Percentiles rank a stretch among this genome's conserved stretches.
phyloP scores from a whole-genome alignment of 2,797 vertebrate genomes.

The Xiphophorus birchmanni region DNA sequence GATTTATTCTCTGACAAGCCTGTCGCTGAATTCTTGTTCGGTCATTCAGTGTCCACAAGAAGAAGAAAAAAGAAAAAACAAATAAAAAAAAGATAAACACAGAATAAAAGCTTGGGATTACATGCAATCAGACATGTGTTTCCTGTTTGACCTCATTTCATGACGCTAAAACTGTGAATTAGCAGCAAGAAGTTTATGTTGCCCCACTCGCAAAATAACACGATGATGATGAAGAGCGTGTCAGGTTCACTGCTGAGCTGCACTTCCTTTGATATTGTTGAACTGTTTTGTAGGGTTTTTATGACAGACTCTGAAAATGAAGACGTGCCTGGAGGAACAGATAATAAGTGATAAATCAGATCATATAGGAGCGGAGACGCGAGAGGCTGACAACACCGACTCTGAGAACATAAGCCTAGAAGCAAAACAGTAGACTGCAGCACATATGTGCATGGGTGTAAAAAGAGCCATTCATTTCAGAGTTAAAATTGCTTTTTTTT shows the following conservation, averaged over 20 bases:
- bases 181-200: slow-evolving; percentile 12
- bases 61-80: neutral
- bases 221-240: slow-evolving; percentile 7
- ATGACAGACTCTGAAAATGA: slow-evolving; percentile 31
- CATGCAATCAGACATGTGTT: slow-evolving; percentile 12
- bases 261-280: slow-evolving; percentile 20
- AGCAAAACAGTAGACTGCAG: slow-evolving; percentile 18
- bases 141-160: slow-evolving; percentile 17
- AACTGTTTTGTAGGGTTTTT: slow-evolving; percentile 15
- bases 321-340: slow-evolving; percentile 22
- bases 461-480: slow-evolving; percentile 2
- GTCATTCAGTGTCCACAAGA: neutral
- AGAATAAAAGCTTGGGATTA: neutral
- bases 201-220: slow-evolving; percentile 13
- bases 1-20: neutral
- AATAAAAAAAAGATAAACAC: neutral
- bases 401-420: slow-evolving; percentile 22
- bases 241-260: slow-evolving; percentile 24
- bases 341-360: slow-evolving; percentile 33
- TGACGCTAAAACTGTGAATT: slow-evolving; percentile 7
- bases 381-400: slow-evolving; percentile 8
- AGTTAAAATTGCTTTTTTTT: slow-evolving; percentile 8
- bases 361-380: slow-evolving; percentile 17
- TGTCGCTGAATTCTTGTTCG: neutral
- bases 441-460: slow-evolving; percentile 13